Evolutionary conservation across 2,888 invertebrate species (phyloP), one percentile per base, ranked within the genome.

Genomic region (Cactoblastis cactorum): DNA sequence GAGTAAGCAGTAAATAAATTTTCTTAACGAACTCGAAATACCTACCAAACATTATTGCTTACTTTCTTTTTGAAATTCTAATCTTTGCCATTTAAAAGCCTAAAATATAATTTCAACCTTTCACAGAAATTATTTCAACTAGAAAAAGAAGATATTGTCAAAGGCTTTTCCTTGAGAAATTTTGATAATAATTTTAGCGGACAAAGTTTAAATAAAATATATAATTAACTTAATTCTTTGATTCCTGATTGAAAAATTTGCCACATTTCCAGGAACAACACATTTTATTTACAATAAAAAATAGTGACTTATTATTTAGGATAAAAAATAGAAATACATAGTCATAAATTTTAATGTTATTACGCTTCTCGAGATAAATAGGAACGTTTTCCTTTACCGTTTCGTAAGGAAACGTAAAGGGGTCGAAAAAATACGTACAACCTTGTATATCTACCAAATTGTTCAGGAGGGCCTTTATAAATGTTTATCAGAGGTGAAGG

Each of bases 1-100:
- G 69, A 69, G 68, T 61, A 9, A 24, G 5, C 5, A 9, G 14
- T 22, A n/a, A 24, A 8, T 22, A 24, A 11, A 15, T 17, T 17
- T 17, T 37, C 19, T 11, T 18, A 19, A n/a, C n/a, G 38, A 18
- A 19, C n/a, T n/a, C n/a, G n/a, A 38, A 38, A 6, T 38, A 12
- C 12, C 33, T 9, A 9, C 8, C 28, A 28, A 4, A 28, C 28
- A 28, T 28, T 28, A 28, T 9, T 22, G 22, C 6, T 22, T 22
- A 3, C 8, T 28, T 9, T 28, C 9, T 28, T 28, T 28, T 4
- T 28, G 8, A 6, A 28, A 1, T 9, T 9, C 8, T 9, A 6
- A 28, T 8, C 28, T 28, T 28, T 28, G 28, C 8, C 28, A 8
- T 28, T 22, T 28, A 28, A 6, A 28, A 28, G 28, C 9, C 1